Conservation (phyloP, 2,113 vertebrate species). For the Bombycilla garrulus region DNA sequence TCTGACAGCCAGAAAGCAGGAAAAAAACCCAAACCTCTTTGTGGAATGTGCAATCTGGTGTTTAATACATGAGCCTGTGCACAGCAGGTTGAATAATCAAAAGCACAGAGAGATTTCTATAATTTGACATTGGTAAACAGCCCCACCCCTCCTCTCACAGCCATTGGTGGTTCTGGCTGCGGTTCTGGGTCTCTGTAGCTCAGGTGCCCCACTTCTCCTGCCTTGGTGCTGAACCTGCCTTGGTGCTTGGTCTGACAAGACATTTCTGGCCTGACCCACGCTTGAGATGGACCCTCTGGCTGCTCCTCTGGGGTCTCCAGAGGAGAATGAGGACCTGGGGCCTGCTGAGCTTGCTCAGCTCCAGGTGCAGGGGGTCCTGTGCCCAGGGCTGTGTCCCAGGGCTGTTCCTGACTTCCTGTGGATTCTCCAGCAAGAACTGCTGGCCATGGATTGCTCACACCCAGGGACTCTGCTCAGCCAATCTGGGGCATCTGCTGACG, state of each 20-base stretch:
- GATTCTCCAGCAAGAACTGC: background rate
- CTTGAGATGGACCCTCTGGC: background rate
- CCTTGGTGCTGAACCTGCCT: background rate
- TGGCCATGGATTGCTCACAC: background rate
- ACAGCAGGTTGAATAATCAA: background rate
- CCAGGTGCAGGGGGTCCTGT: background rate
- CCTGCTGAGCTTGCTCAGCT: background rate
- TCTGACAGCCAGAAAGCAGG: background rate
- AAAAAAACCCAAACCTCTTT: background rate
- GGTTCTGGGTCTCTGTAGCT: background rate
- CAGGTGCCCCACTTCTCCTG: background rate
- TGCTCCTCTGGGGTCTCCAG: background rate
- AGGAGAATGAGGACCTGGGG: background rate
- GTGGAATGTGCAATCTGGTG: background rate
- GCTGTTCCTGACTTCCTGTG: background rate
- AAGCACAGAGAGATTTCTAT: background rate
- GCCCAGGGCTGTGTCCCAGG: rapidly evolving
- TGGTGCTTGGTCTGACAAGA: rapidly evolving
- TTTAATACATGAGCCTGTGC: background rate
- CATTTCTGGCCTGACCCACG: background rate
- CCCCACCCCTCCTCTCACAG: background rate
- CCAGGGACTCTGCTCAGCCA: background rate
- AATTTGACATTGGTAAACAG: background rate
- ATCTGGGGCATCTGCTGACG: rapidly evolving
- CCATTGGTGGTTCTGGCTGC: background rate